These are phyloP conservation scores for Daboia siamensis DNA, from an alignment of 2,113 vertebrate genomes.

Conservation along the genomic window DNA sequence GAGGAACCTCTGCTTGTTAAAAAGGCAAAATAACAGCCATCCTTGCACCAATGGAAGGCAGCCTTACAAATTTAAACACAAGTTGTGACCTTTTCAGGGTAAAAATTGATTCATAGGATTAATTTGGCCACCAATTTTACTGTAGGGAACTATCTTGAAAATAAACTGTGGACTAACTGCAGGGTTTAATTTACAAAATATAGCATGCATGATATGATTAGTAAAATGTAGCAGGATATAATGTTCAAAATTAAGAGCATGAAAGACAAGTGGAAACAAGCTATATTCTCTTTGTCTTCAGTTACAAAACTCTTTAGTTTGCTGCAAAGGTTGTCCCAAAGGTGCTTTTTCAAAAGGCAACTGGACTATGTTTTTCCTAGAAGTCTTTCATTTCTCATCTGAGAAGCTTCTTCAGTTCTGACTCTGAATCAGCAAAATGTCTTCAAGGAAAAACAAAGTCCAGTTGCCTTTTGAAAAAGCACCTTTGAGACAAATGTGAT, in stretches of 20 bases:
- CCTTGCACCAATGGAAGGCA: conserved; percentile 44
- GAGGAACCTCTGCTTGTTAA: conserved; percentile 41
- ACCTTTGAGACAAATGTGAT: background rate
- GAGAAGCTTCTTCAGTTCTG: no score
- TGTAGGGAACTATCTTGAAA: background rate
- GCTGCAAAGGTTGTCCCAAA: background rate
- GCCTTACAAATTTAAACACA: conserved; percentile 65
- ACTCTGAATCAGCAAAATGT: background rate
- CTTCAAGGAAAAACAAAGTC: no score
- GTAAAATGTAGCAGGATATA: background rate
- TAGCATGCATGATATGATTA: background rate
- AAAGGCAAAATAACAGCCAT: conserved; percentile 40
- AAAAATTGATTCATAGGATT: conserved; percentile 1
- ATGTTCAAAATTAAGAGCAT: background rate
- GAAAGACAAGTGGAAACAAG: background rate
- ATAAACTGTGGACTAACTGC: background rate
- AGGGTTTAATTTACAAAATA: background rate
- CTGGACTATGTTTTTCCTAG: no score
- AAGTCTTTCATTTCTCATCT: no score
- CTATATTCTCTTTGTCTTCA: background rate
- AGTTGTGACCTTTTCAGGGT: conserved; percentile 55
- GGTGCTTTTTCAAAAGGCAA: background rate
- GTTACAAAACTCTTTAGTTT: background rate
- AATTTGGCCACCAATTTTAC: background rate
- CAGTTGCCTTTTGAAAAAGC: background rate